Conservation (phyloP, 2,113 vertebrate genomes). For the Himantopus leucocephalus region DNA sequence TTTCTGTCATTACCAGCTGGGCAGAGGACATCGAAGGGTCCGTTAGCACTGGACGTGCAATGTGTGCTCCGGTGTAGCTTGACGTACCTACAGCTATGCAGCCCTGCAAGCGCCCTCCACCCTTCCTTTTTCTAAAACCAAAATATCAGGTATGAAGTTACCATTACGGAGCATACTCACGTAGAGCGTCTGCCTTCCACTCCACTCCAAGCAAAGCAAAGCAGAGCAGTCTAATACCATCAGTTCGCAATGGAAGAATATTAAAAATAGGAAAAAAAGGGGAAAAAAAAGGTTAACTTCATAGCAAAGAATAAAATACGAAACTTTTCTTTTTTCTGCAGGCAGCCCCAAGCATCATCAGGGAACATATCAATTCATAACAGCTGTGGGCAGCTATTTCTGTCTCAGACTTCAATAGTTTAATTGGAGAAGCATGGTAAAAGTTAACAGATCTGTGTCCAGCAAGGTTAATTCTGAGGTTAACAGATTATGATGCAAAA, state of each 20-base stretch:
- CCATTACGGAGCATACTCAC: neutral
- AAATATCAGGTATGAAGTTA: constrained; percentile 1
- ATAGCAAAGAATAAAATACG: constrained; percentile 23
- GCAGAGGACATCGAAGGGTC: neutral
- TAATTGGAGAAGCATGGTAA: constrained; percentile 1
- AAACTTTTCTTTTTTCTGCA: neutral
- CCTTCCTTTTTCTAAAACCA: constrained; percentile 1
- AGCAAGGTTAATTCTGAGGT: constrained; percentile 51
- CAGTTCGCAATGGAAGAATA: neutral
- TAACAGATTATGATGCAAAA: constrained; percentile 31
- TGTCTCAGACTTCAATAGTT: constrained; percentile 10
- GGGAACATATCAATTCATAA: constrained; percentile 18
- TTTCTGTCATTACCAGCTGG: neutral
- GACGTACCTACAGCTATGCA: neutral
- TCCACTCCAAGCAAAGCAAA: constrained; percentile 35
- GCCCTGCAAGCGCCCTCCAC: neutral
- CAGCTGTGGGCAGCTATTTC: constrained; percentile 58
- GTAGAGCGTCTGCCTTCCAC: neutral
- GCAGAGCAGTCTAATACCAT: neutral
- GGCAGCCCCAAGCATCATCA: neutral
- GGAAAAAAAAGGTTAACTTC: neutral
- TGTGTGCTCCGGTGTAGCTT: accelerated
- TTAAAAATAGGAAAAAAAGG: neutral
- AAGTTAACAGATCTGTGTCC: constrained; percentile 51
- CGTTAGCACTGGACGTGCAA: neutral